Conservation (phyloP, 2,888 invertebrate genomes). For the Camponotus fellah region DNA sequence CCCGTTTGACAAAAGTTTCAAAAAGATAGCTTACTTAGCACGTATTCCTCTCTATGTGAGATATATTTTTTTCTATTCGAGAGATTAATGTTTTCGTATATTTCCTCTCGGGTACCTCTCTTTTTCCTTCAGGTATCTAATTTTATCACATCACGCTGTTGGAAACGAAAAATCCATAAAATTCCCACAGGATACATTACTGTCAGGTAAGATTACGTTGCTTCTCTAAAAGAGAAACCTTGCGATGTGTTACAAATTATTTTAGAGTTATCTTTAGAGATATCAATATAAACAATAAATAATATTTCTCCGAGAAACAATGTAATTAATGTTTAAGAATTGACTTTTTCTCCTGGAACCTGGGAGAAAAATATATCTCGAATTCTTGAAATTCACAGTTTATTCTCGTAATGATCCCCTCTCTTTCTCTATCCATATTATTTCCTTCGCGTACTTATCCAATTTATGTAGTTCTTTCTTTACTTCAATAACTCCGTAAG, state of each 20-base stretch:
- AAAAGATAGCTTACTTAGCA: neutral
- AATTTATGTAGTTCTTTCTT: neutral
- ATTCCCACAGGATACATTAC: neutral
- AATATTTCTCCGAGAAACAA: neutral
- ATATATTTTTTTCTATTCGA: constrained; percentile 2
- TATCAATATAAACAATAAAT: neutral
- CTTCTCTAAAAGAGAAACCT: neutral
- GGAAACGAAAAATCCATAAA: neutral
- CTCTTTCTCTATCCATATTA: neutral
- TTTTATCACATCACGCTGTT: neutral
- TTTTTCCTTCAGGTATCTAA: constrained; percentile 4
- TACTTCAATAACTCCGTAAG: constrained; percentile 20
- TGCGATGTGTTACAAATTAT: neutral
- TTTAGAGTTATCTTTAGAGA: neutral
- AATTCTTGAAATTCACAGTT: neutral
- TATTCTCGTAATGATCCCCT: neutral
- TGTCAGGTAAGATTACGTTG: neutral
- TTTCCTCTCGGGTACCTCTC: neutral
- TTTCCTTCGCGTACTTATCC: neutral
- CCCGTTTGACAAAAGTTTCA: constrained; percentile 1
- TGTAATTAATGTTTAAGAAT: neutral
- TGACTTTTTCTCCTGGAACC: neutral
- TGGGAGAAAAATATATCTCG: neutral
- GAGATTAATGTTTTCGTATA: neutral
- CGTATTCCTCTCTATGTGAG: neutral